Percentiles rank a stretch among this genome's conserved stretches.
These are phyloP conservation scores for Cyclura pinguis DNA, from an alignment of 2,797 vertebrate species.

Conservation along the genomic window DNA sequence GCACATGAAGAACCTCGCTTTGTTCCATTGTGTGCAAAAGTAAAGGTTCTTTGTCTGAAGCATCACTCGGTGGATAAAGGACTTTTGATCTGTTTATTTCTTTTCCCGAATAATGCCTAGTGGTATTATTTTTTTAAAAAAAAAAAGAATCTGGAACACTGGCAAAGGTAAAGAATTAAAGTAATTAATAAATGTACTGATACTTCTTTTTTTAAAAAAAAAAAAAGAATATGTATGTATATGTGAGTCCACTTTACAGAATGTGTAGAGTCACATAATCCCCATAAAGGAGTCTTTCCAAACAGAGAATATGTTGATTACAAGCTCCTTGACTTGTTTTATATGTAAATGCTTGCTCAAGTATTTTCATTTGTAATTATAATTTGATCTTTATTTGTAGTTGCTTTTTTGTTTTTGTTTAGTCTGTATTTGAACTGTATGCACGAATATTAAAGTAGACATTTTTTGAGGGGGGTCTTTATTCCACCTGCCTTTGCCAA, in stretches of 20 bases:
- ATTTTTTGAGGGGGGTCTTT: neutral
- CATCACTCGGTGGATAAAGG: neutral
- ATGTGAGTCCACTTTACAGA: neutral
- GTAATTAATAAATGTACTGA: neutral
- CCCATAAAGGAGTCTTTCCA: neutral
- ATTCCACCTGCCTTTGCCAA: neutral
- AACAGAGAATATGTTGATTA: neutral
- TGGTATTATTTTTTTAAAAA: neutral
- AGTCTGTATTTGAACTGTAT: neutral
- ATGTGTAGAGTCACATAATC: neutral
- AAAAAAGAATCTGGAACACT: neutral
- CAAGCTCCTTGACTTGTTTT: neutral
- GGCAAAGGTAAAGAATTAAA: neutral
- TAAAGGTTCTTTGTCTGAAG: neutral
- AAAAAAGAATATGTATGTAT: neutral
- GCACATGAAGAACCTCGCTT: neutral
- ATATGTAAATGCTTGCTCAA: neutral
- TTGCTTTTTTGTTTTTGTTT: neutral
- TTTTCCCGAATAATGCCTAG: neutral
- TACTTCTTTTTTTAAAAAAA: neutral
- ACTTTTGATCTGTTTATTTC: slow-evolving; percentile 4
- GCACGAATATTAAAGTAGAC: neutral
- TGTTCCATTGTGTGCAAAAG: slow-evolving; percentile 20
- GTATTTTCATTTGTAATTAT: neutral
- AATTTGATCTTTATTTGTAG: neutral